Conservation (phyloP, 30 jellyfish, hydroid and myxozoan species). For the Cassiopea andromeda region DNA sequence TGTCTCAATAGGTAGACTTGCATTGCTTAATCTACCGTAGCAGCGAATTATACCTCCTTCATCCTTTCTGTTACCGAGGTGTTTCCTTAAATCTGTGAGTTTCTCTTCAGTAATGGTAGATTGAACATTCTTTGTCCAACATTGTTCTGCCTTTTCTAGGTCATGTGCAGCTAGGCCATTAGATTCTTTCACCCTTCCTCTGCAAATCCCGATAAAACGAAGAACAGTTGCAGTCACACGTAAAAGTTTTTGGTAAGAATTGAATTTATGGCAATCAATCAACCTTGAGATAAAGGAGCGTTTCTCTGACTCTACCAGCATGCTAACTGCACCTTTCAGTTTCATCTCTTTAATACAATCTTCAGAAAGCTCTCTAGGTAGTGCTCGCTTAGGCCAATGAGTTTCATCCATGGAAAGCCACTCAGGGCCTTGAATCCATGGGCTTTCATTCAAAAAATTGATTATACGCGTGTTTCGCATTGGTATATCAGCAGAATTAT, state of each 20-base stretch:
- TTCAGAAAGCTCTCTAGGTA: neutral
- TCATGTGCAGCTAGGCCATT: conserved; percentile 6
- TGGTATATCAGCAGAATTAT: conserved; percentile 61
- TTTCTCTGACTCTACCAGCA: conserved; percentile 4
- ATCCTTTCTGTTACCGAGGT: conserved; percentile 16
- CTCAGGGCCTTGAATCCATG: conserved; percentile 32
- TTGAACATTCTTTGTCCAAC: neutral
- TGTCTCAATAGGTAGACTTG: neutral
- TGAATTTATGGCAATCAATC: conserved; percentile 16
- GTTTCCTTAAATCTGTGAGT: neutral
- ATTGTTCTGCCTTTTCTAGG: conserved; percentile 11
- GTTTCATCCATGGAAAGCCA: conserved; percentile 11
- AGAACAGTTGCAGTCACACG: conserved; percentile 14
- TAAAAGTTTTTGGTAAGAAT: conserved; percentile 16
- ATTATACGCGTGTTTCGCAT: neutral
- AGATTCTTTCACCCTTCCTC: neutral
- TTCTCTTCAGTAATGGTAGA: conserved; percentile 3
- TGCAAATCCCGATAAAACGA: conserved; percentile 31
- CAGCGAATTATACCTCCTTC: conserved; percentile 33
- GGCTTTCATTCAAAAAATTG: neutral
- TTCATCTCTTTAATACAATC: conserved; percentile 9
- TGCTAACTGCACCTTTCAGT: neutral
- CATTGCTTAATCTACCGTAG: conserved; percentile 16
- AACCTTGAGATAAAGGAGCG: conserved; percentile 1
- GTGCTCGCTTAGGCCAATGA: conserved; percentile 2